Conservation (phyloP, 1,140 invertebrate species). For the Lepidurus arcticus region DNA sequence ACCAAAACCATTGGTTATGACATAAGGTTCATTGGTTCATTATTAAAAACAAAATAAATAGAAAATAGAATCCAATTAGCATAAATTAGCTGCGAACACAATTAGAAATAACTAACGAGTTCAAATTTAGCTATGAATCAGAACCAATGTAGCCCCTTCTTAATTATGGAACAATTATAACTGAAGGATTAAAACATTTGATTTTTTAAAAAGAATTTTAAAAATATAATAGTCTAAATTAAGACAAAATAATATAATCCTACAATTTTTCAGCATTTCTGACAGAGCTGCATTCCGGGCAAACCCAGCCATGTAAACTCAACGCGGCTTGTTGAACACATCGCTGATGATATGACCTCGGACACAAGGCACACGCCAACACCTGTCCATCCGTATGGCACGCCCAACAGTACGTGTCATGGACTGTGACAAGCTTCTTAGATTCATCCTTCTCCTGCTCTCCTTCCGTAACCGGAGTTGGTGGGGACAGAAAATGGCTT, state of each 20-base stretch:
- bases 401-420: constrained; percentile 80
- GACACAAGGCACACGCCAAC: constrained; percentile 50
- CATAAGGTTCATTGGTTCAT: no score
- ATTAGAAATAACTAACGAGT: no score
- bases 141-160: no score
- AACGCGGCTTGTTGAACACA: constrained; percentile 45
- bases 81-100: no score
- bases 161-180: no score
- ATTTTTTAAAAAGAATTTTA: no score
- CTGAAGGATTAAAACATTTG: no score
- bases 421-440: constrained; percentile 43
- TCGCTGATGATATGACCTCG: constrained; percentile 47
- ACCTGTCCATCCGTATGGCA: constrained; percentile 63
- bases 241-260: background rate
- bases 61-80: no score
- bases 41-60: no score
- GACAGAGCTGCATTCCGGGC: constrained; percentile 74
- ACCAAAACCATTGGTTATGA: no score
- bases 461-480: background rate
- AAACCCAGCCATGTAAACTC: constrained; percentile 65
- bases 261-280: constrained; percentile 63
- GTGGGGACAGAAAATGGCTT: background rate
- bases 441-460: background rate
- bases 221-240: no score
- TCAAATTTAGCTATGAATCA: no score